Evolutionary conservation across 2,888 invertebrate species (phyloP).

Genomic region (Tromatobia lineatoria): DNA sequence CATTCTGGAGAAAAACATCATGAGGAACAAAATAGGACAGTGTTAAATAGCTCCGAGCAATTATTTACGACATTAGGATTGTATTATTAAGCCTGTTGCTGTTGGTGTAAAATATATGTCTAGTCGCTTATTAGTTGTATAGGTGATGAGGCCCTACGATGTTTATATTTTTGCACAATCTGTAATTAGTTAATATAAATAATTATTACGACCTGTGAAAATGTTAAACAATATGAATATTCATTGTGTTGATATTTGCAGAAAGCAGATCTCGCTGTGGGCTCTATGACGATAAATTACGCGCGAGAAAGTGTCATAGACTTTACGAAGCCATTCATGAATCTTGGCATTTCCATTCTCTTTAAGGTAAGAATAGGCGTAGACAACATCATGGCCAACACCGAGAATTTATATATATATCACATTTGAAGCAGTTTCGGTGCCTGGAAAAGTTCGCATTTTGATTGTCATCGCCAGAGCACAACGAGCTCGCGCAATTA

Average conservation of each 20-base stretch:
- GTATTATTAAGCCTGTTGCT: conserved; percentile 4
- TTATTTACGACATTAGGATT: neutral
- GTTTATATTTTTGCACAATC: conserved; percentile 41
- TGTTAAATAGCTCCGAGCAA: too few relatives aligned
- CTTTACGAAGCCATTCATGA: conserved; percentile 97
- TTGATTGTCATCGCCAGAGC: conserved; percentile 53
- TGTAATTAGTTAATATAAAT: neutral
- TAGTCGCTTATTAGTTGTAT: conserved; percentile 32
- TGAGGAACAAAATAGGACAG: too few relatives aligned
- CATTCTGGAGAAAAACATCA: too few relatives aligned
- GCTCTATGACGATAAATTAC: conserved; percentile 96
- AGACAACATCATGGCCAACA: neutral
- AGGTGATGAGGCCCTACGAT: conserved; percentile 52
- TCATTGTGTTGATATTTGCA: conserved; percentile 81
- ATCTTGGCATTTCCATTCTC: conserved; percentile 94
- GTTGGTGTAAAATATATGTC: conserved; percentile 15
- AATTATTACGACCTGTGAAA: neutral
- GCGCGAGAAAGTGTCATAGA: conserved; percentile 95
- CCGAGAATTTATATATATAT: conserved; percentile 15
- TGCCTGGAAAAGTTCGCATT: conserved; percentile 36
- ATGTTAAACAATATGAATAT: conserved; percentile 24
- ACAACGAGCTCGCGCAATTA: conserved; percentile 64
- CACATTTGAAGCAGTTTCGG: conserved; percentile 17
- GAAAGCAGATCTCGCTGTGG: conserved; percentile 96
- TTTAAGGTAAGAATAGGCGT: conserved; percentile 89